Evolutionary conservation across 1,140 invertebrate species (phyloP).

Genomic region (Drosophila pallidifrons): DNA sequence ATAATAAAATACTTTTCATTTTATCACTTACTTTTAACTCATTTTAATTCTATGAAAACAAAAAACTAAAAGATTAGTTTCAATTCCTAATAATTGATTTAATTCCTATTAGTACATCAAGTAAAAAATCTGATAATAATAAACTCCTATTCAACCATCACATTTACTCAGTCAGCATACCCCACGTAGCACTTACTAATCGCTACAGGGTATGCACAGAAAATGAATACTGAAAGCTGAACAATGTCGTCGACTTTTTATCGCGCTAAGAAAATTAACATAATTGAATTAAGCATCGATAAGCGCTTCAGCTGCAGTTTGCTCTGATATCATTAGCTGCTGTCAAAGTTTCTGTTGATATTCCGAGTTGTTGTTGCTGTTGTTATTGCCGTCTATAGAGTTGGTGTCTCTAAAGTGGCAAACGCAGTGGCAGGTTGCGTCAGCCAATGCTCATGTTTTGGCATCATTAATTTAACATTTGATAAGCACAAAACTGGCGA

Average conservation of each 20-base stretch:
- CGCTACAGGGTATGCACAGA: constrained; percentile 18
- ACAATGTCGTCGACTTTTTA: constrained; percentile 59
- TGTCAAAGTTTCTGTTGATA: constrained; percentile 23
- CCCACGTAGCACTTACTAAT: background rate
- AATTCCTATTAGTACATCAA: too few relatives aligned
- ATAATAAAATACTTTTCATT: too few relatives aligned
- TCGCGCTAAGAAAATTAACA: constrained; percentile 69
- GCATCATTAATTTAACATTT: constrained; percentile 79
- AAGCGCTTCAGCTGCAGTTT: constrained; percentile 59
- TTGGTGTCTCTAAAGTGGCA: background rate
- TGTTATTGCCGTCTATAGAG: constrained; percentile 12
- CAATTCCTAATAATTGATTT: too few relatives aligned
- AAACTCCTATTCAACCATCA: too few relatives aligned
- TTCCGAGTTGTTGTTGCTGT: background rate
- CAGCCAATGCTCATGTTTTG: constrained; percentile 65
- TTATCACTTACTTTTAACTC: too few relatives aligned
- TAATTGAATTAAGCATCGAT: constrained; percentile 81
- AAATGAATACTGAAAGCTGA: constrained; percentile 36
- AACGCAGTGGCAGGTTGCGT: constrained; percentile 28
- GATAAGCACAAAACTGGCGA: constrained; percentile 58
- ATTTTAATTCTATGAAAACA: too few relatives aligned
- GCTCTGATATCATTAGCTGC: constrained; percentile 62
- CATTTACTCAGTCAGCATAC: constrained; percentile 18
- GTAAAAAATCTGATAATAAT: too few relatives aligned
- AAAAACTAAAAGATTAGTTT: too few relatives aligned